Evolutionary conservation across 2,113 vertebrate genomes (phyloP), one percentile per base, ranked within the genome.

Genomic region (Aepyceros melampus): DNA sequence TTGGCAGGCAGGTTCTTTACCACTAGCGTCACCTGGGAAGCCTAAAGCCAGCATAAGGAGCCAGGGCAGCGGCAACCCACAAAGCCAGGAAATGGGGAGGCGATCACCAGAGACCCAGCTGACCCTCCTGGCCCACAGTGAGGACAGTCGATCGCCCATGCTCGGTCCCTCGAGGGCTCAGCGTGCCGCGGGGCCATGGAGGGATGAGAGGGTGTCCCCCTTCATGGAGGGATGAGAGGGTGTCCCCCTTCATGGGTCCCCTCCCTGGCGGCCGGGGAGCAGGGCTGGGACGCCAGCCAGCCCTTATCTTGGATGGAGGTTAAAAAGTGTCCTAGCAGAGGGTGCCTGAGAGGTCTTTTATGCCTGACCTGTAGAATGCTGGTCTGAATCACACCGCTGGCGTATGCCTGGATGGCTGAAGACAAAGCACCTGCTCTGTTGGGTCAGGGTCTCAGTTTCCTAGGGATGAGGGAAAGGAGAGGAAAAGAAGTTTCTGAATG

Each of bases 121-220:
- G 64, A 36, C n/a, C n/a, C 9, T 71, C 64, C n/a, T 0, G 17
- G n/a, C 64, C 64, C 0, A 10, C 0, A 2, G 64, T 17, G 1
- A 71, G n/a, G n/a, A 23, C 64, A 71, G 64, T 71, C 1, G 0
- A 23, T 71, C 1, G 1, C 67, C 67, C n/a, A 36, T 0, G 10
- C n/a, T 71, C 0, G 9, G n/a, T 36, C n/a, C 67, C 67, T 71
- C 2, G 10, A 71, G 67, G n/a, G n/a, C 10, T 0, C n/a, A 71
- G n/a, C 19, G 36, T 1, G n/a, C 19, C n/a, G n/a, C n/a, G n/a
- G n/a, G n/a, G n/a, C n/a, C 2, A 0, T 71, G n/a, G 17, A 23
- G n/a, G 19, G 67, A 71, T 1, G 9, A 36, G 19, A 19, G n/a
- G n/a, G n/a, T 36, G n/a, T n/a, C n/a, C n/a, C n/a, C n/a, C n/a